A percentile compares a stretch with the other conserved stretches of the same genome.
These are phyloP conservation scores for Heliopora coerulea DNA, from an alignment of 92 coral and sea anemone genomes.

Conservation along the genomic window DNA sequence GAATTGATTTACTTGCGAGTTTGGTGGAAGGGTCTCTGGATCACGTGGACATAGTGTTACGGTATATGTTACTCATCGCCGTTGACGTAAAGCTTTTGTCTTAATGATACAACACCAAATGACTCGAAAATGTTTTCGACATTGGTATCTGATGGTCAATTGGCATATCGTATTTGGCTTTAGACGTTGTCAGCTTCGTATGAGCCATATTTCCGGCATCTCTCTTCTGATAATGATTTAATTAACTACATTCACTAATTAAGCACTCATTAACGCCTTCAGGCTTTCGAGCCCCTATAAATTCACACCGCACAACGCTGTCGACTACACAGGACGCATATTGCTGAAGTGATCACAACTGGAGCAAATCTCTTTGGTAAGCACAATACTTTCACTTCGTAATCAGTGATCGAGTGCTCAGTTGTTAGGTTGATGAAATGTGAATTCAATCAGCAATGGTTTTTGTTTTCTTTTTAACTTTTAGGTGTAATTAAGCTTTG, in stretches of 20 bases:
- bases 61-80: neutral
- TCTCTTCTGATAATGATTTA: conserved; percentile 43
- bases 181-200: conserved; percentile 35
- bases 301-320: conserved; percentile 3
- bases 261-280: conserved; percentile 44
- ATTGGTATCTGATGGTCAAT: conserved; percentile 1
- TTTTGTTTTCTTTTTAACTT: neutral
- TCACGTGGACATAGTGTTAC: conserved; percentile 25
- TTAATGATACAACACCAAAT: neutral
- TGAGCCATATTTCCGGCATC: conserved; percentile 25
- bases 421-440: neutral
- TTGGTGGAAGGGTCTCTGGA: neutral
- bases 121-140: neutral
- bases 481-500: neutral
- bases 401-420: neutral
- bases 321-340: conserved; percentile 11
- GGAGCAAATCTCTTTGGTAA: conserved; percentile 12
- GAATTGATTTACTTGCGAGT: neutral
- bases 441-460: neutral
- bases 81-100: conserved; percentile 24
- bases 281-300: conserved; percentile 26
- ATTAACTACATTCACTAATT: conserved; percentile 38
- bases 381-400: neutral
- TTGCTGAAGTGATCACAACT: conserved; percentile 10
- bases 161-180: conserved; percentile 14